Evolutionary conservation across 2,888 invertebrate species (phyloP).

Genomic region (Drosophila quinaria): DNA sequence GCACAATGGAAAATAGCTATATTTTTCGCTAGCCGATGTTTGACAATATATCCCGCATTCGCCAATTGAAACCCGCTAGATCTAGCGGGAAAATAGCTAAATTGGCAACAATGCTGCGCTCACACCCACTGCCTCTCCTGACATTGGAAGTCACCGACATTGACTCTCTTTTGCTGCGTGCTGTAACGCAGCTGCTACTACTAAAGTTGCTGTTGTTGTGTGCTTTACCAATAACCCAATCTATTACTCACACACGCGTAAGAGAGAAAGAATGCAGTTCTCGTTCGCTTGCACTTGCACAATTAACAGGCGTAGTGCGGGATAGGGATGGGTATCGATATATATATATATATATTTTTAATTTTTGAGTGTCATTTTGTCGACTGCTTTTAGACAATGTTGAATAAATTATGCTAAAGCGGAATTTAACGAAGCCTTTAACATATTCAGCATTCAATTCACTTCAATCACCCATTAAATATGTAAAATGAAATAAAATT

Average conservation of each 20-base stretch:
- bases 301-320: constrained; percentile 4
- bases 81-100: too few relatives aligned
- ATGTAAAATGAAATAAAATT: constrained; percentile 20
- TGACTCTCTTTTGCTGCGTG: constrained; percentile 44
- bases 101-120: constrained; percentile 12
- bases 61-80: too few relatives aligned
- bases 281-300: constrained; percentile 39
- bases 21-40: too few relatives aligned
- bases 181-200: constrained; percentile 25
- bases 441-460: background rate
- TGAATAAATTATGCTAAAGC: too few relatives aligned
- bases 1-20: too few relatives aligned
- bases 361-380: too few relatives aligned
- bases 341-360: too few relatives aligned
- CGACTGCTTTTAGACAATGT: too few relatives aligned
- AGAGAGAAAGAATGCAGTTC: constrained; percentile 13
- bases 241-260: constrained; percentile 14
- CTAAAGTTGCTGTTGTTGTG: constrained; percentile 21
- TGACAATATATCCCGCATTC: too few relatives aligned
- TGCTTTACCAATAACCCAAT: constrained; percentile 42
- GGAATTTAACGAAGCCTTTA: background rate
- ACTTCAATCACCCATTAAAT: background rate
- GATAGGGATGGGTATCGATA: too few relatives aligned
- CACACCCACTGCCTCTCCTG: constrained; percentile 5
- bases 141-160: constrained; percentile 45